Evolutionary conservation across 2,888 invertebrate genomes (phyloP), one percentile per base, ranked within the genome.

Genomic region (Clitarchus hookeri): DNA sequence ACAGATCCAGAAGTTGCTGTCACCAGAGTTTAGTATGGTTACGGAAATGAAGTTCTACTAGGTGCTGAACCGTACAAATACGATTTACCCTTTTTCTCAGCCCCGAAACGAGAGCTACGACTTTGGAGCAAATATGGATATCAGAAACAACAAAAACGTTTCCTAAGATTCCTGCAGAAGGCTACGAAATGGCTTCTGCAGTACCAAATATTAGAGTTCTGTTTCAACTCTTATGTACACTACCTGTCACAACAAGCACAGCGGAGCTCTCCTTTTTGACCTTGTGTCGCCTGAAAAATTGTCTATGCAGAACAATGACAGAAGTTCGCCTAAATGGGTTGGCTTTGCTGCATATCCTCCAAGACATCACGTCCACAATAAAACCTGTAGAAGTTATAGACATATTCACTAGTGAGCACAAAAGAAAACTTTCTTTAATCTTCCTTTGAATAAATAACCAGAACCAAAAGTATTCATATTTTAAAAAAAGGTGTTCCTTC

Each of bases 1-100:
- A 82, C 36, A 82, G 82, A 27, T 82, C n/a, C 44, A 82, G 25
- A 82, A 26, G 44, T 36, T 82, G 82, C 44, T 82, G 82, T 82
- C 82, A 82, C 36, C 82, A 82, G 36, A 26, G 26, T 82, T 82
- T 44, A 36, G 16, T 82, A 27, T 27, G 36, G 82, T 82, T 82
- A 36, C 9, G 82, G 27, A 79, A 8, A 79, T 79, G 79, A 25
- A 27, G 44, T 82, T 82, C 13, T 82, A 4, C 82, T 36, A 82
- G 82, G 82, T 36, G 82, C 82, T 11, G 82, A 82, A 82, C 27
- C 44, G 23, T 82, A 82, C 36, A 82, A 36, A 65, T 53, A 19
- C 23, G 23, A 23, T 36, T 36, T 36, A 23, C 82, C 82, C 6
- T 6, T 36, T 82, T 82, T 26, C 19, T 82, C 36, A 82, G 82